Evolutionary conservation across 2,113 vertebrate genomes (phyloP).

Genomic region (Rhynchomys soricoides): DNA sequence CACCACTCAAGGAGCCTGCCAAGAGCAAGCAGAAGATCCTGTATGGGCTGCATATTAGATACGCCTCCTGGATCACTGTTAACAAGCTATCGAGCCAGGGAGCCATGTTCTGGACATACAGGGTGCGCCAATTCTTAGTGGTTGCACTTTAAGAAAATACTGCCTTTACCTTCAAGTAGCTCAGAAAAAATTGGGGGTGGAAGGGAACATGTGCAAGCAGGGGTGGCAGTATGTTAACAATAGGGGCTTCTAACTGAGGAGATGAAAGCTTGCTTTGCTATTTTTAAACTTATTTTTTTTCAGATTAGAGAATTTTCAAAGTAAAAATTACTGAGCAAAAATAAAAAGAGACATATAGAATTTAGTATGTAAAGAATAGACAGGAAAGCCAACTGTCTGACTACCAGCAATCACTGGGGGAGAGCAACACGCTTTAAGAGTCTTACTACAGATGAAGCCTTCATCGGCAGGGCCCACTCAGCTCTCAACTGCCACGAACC

Average conservation of each 20-base stretch:
- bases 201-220: not conserved
- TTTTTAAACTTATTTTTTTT: not conserved
- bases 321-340: slow-evolving; percentile 43
- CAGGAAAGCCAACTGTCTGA: not conserved
- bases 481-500: not conserved
- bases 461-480: not conserved
- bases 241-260: not conserved
- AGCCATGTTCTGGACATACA: not conserved
- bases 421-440: not conserved
- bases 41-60: not conserved
- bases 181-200: not conserved
- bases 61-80: not conserved
- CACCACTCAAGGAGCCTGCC: not conserved
- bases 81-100: not conserved
- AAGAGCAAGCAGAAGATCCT: not conserved
- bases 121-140: slow-evolving; percentile 17
- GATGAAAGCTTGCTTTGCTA: not conserved
- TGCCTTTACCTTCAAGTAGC: not conserved
- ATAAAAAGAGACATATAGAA: not conserved
- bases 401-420: not conserved
- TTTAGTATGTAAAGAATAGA: not conserved
- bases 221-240: slow-evolving; percentile 18
- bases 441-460: not conserved
- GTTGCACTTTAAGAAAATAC: not conserved
- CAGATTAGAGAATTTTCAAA: slow-evolving; percentile 40